phyloP scores from a whole-genome alignment of 1,140 invertebrate species.

The Steinernema khuongi region DNA sequence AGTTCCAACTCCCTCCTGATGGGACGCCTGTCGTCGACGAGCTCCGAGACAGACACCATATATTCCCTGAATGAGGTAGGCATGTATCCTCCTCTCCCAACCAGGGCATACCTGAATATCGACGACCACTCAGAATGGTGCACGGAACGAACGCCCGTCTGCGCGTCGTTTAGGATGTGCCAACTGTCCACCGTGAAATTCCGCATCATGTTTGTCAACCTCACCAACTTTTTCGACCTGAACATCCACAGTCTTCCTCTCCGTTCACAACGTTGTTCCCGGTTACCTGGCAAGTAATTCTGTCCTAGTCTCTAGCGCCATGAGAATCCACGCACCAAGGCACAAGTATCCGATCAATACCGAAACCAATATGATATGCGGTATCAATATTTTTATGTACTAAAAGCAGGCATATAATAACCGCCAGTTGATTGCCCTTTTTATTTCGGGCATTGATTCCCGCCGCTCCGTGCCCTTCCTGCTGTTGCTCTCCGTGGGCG shows the following conservation, averaged over 20 bases:
- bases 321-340: conserved; percentile 56
- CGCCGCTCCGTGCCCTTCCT: not conserved
- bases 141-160: conserved; percentile 46
- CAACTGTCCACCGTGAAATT: conserved; percentile 58
- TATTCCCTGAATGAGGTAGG: conserved; percentile 45
- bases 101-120: conserved; percentile 35
- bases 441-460: not conserved
- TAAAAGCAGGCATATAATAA: conserved; percentile 39
- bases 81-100: not conserved
- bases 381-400: conserved; percentile 58
- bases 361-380: conserved; percentile 55
- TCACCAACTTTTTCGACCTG: conserved; percentile 44
- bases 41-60: conserved; percentile 54
- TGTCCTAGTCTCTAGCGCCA: conserved; percentile 54
- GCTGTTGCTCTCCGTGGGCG: not conserved
- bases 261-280: not conserved
- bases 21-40: conserved; percentile 54
- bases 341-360: conserved; percentile 57
- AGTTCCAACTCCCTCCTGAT: conserved; percentile 50
- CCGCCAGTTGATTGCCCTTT: conserved; percentile 11
- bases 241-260: not conserved
- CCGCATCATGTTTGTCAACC: conserved; percentile 53
- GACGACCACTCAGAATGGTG: conserved; percentile 51
- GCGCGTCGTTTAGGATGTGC: conserved; percentile 50
- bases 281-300: conserved; percentile 47